These are phyloP conservation scores for Haliclona indistincta DNA, from an alignment of 37 sponge, comb jelly and placozoan genomes.

Conservation along the genomic window DNA sequence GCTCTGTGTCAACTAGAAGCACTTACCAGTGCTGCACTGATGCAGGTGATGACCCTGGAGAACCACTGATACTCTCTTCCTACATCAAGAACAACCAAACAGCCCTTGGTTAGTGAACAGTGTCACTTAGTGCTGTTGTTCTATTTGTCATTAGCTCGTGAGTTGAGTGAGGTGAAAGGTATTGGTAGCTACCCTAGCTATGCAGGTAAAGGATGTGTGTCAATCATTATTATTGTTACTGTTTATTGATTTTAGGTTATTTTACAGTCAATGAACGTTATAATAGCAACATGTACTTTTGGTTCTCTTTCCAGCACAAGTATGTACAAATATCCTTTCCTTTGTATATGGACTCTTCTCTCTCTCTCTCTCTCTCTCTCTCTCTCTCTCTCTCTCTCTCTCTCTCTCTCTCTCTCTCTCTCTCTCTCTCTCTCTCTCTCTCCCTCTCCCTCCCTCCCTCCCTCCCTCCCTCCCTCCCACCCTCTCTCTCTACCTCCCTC, in stretches of 20 bases:
- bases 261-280: slow-evolving; percentile 71
- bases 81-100: slow-evolving; percentile 59
- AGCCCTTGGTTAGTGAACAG: slow-evolving; percentile 38
- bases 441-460: no score
- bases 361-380: no score
- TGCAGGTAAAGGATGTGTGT: slow-evolving; percentile 5
- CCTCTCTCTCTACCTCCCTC: no score
- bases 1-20: not conserved
- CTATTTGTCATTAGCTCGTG: slow-evolving; percentile 39
- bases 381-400: no score
- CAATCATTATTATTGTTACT: no score
- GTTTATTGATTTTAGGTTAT: slow-evolving; percentile 55
- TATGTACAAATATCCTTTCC: not conserved
- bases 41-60: slow-evolving; percentile 48
- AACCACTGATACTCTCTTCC: slow-evolving; percentile 72
- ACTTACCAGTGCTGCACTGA: not conserved
- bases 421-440: no score
- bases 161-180: slow-evolving; percentile 43
- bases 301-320: slow-evolving; percentile 92
- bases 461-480: no score
- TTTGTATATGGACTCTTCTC: not conserved
- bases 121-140: not conserved
- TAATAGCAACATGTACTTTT: slow-evolving; percentile 87
- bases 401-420: no score
- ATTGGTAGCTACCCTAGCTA: slow-evolving; percentile 29